Conservation (phyloP, 2,888 invertebrate species). For the Hemithea aestivaria region DNA sequence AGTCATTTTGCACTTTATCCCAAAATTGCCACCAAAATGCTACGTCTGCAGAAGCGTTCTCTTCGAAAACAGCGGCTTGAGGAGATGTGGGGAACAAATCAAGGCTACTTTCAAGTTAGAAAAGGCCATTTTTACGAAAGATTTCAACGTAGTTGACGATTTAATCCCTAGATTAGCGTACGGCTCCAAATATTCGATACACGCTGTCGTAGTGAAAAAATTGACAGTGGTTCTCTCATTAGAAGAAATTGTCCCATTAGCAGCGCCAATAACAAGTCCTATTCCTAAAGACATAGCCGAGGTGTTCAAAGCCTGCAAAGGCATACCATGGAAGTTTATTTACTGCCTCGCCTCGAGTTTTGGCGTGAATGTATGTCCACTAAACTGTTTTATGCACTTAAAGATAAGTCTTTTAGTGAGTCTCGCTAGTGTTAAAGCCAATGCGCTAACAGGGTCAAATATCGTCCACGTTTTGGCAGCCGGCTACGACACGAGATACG, state of each 20-base stretch:
- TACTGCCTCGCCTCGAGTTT: constrained; percentile 65
- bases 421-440: constrained; percentile 59
- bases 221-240: constrained; percentile 48
- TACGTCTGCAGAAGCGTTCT: constrained; percentile 52
- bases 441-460: constrained; percentile 39
- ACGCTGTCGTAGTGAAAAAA: constrained; percentile 48
- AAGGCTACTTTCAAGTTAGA: constrained; percentile 47
- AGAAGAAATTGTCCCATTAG: constrained; percentile 40
- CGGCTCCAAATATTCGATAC: constrained; percentile 47
- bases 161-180: constrained; percentile 47
- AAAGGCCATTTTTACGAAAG: constrained; percentile 37
- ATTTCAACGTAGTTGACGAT: constrained; percentile 52
- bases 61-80: constrained; percentile 62
- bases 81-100: constrained; percentile 63
- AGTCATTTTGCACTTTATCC: constrained; percentile 56
- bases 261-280: constrained; percentile 43
- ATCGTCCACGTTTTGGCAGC: constrained; percentile 59
- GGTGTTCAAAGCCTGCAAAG: constrained; percentile 47
- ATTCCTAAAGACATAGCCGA: constrained; percentile 49
- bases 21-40: constrained; percentile 61
- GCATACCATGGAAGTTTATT: constrained; percentile 62
- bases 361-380: constrained; percentile 55
- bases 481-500: constrained; percentile 55
- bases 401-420: constrained; percentile 64
- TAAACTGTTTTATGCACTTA: constrained; percentile 63